phyloP scores from a whole-genome alignment of 35 echinoderm and acorn worm genomes.

The Strongylocentrotus purpuratus region DNA sequence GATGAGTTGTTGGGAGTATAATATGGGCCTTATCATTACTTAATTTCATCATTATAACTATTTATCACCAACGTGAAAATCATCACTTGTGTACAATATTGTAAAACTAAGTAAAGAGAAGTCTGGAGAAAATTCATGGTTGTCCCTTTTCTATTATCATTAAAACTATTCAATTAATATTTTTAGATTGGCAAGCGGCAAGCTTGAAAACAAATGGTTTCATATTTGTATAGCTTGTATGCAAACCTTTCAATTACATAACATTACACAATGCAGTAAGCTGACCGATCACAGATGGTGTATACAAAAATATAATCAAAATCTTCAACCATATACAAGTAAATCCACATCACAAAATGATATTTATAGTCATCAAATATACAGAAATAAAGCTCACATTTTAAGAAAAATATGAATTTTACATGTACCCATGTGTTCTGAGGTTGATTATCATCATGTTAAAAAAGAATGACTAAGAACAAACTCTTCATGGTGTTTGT shows the following conservation, averaged over 20 bases:
- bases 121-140: neutral
- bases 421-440: too few relatives aligned
- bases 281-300: neutral
- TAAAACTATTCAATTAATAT: neutral
- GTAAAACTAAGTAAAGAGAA: neutral
- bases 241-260: neutral
- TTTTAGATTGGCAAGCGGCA: neutral
- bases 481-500: neutral
- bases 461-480: neutral
- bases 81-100: neutral
- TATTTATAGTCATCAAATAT: neutral
- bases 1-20: too few relatives aligned
- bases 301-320: neutral
- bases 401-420: too few relatives aligned
- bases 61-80: neutral
- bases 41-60: too few relatives aligned
- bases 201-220: neutral
- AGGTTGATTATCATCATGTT: too few relatives aligned
- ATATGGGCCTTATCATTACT: too few relatives aligned
- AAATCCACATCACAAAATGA: constrained; percentile 12
- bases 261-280: neutral
- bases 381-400: neutral
- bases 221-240: neutral
- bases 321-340: neutral
- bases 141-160: neutral